Evolutionary conservation across 2,888 invertebrate genomes (phyloP).

Genomic region (Hylaea fasciaria): DNA sequence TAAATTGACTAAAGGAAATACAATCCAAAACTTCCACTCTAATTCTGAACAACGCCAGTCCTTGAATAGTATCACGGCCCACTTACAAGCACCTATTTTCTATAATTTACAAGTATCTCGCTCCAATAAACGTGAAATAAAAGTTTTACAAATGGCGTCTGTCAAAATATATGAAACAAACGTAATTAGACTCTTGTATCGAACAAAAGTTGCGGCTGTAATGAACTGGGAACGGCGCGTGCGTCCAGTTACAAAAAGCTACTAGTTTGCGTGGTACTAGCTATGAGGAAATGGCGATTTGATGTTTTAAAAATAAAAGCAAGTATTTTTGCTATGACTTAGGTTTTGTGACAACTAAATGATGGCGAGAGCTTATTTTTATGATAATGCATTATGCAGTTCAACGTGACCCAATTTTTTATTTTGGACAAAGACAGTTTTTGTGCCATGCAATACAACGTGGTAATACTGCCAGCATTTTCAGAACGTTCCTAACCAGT

Average conservation of each 20-base stretch:
- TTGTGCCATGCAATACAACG: no score
- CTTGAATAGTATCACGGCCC: constrained; percentile 6
- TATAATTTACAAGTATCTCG: constrained; percentile 59
- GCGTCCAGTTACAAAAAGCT: constrained; percentile 75
- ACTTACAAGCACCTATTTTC: constrained; percentile 45
- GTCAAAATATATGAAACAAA: constrained; percentile 82
- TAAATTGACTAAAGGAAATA: background rate
- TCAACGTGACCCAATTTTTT: no score
- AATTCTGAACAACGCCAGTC: background rate
- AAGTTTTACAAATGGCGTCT: constrained; percentile 77
- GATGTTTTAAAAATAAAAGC: background rate
- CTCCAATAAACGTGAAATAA: constrained; percentile 64
- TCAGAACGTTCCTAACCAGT: no score
- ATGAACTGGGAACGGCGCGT: constrained; percentile 71
- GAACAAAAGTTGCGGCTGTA: constrained; percentile 72
- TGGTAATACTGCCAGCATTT: no score
- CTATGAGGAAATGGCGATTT: constrained; percentile 40
- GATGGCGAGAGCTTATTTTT: no score
- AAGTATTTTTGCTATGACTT: no score
- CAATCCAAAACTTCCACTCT: background rate
- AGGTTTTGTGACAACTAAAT: no score
- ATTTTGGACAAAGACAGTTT: no score
- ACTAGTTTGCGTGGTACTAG: constrained; percentile 64
- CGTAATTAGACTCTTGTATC: constrained; percentile 80
- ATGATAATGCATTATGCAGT: no score